phyloP scores from a whole-genome alignment of 2,888 invertebrate species.

The Drosophila cracens region DNA sequence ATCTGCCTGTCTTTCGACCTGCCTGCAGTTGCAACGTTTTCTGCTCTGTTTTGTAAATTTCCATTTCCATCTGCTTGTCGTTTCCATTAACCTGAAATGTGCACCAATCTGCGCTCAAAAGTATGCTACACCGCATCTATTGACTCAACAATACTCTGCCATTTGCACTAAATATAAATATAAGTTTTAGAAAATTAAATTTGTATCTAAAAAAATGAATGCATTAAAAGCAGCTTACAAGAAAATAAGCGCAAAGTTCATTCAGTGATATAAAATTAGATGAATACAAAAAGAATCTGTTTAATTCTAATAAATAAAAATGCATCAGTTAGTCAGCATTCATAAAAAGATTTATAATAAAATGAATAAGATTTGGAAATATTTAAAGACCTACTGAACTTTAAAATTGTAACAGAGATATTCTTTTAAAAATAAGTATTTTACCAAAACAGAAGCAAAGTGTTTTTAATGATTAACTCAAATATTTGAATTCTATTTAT shows the following conservation, averaged over 20 bases:
- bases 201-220: too few relatives aligned
- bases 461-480: not conserved
- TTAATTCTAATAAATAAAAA: not conserved
- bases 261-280: not conserved
- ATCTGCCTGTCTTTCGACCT: not conserved
- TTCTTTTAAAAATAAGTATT: not conserved
- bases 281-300: not conserved
- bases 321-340: not conserved
- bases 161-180: not conserved
- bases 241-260: not conserved
- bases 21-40: slow-evolving; percentile 10
- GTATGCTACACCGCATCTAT: slow-evolving; percentile 27
- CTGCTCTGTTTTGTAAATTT: slow-evolving; percentile 45
- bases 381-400: not conserved
- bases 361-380: not conserved
- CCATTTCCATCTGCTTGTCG: slow-evolving; percentile 29
- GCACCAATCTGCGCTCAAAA: slow-evolving; percentile 27
- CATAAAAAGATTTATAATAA: not conserved
- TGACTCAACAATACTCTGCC: slow-evolving; percentile 12
- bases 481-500: not conserved
- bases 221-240: not conserved
- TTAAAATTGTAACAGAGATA: not conserved
- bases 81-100: slow-evolving; percentile 45
- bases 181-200: not conserved
- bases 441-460: not conserved